Evolutionary conservation across 2,888 invertebrate species (phyloP), one percentile per base, ranked within the genome.

Genomic region (Agonum fuliginosum): DNA sequence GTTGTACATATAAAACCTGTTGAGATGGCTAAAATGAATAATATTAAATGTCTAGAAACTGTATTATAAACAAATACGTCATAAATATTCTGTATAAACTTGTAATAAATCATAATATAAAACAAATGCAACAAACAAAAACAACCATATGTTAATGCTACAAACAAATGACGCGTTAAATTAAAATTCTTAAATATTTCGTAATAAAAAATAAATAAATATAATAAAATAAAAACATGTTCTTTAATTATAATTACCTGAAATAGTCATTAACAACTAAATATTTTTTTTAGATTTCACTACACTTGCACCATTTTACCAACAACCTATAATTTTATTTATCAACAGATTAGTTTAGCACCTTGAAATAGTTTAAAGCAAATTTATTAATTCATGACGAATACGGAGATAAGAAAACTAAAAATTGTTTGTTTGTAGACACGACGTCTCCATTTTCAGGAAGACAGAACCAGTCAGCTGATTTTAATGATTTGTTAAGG

Each of bases 401-500:
- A 24, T 14, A 10, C 20, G 6, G 1, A 41, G 24, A 67, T 41
- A 67, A 34, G n/a, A 8, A 27, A 69, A 24, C 12, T 43, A 14
- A 27, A 62, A 62, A 46, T 70, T 46, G 12, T 70, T 70, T 70
- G 43, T 46, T 46, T 24, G 27, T 34, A 75, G 67, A 75, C 67
- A 67, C 12, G 17, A 67, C 75, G 75, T 48, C 75, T 65, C 67
- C 75, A 48, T 75, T 34, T 43, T 75, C 24, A 51, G 51, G 37
- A 48, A 75, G 65, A 67, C 67, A 67, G 30, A 37, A 46, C 46
- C n/a, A 62, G 27, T 65, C 75, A 75, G 75, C 75, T 75, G 75
- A 37, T 75, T 75, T 46, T 74, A 74, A 74, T 65, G 74, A 74
- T 74, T 74, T 27, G 27, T 17, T n/a, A 10, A 43, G 22, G 24